phyloP scores from a whole-genome alignment of 2,113 vertebrate species.

The Gopherus flavomarginatus region DNA sequence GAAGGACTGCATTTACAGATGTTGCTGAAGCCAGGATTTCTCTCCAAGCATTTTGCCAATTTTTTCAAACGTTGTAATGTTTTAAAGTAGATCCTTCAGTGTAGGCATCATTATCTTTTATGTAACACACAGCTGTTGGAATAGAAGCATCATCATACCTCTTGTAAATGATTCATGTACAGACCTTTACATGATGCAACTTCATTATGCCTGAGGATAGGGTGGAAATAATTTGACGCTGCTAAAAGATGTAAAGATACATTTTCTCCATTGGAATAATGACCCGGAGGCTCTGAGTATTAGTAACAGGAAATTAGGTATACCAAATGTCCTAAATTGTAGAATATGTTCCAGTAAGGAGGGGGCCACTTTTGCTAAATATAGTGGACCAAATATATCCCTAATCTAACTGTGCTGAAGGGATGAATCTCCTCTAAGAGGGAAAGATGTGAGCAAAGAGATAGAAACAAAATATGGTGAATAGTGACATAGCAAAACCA shows the following conservation, averaged over 20 bases:
- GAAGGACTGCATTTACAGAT: neutral
- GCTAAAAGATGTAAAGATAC: neutral
- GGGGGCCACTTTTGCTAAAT: neutral
- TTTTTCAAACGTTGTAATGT: neutral
- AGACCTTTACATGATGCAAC: neutral
- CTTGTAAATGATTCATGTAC: neutral
- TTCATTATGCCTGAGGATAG: neutral
- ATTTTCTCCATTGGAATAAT: neutral
- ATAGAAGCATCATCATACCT: neutral
- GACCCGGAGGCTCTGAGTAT: neutral
- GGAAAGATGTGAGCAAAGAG: neutral
- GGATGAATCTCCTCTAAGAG: neutral
- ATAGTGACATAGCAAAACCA: neutral
- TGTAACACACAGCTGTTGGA: neutral
- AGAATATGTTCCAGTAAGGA: neutral
- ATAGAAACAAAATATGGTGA: neutral
- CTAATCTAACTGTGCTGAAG: neutral
- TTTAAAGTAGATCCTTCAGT: neutral
- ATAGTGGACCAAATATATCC: neutral
- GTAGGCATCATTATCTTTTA: neutral
- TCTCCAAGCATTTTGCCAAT: neutral
- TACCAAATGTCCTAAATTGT: neutral
- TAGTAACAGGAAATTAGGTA: neutral
- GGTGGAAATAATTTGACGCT: neutral
- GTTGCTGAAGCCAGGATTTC: neutral